Percentiles rank a stretch among this genome's conserved stretches.
phyloP scores from a whole-genome alignment of 1,140 invertebrate genomes.

The Drosophila arawakana region DNA sequence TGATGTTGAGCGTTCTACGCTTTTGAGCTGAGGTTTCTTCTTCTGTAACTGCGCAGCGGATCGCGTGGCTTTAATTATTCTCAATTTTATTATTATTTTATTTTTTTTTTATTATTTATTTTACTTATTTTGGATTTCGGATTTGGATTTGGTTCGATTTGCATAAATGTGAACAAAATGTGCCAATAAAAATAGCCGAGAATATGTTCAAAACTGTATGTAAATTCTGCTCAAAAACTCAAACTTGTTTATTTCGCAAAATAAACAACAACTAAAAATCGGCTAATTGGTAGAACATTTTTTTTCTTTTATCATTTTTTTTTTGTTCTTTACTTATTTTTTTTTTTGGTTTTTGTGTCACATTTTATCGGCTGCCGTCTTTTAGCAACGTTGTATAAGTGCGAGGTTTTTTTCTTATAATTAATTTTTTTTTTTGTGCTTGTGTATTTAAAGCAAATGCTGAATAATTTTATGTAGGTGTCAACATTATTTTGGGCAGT shows the following conservation, averaged over 20 bases:
- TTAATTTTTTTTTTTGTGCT: background rate
- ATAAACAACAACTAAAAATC: conserved; percentile 60
- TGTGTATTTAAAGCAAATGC: conserved; percentile 12
- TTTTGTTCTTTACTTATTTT: conserved; percentile 18
- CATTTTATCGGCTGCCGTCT: conserved; percentile 48
- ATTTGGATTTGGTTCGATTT: conserved; percentile 56
- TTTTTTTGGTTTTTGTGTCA: conserved; percentile 45
- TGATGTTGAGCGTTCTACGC: conserved; percentile 62
- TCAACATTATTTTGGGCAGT: conserved; percentile 41
- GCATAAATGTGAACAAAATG: conserved; percentile 76
- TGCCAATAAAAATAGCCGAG: conserved; percentile 78
- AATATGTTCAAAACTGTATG: conserved; percentile 70
- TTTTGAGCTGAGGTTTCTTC: conserved; percentile 59
- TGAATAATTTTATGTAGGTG: conserved; percentile 52
- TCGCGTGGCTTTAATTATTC: conserved; percentile 48
- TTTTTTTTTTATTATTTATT: conserved; percentile 6
- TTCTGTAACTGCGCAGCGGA: conserved; percentile 79
- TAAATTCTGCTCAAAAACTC: conserved; percentile 74
- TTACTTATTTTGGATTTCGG: conserved; percentile 30
- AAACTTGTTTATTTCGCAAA: conserved; percentile 81
- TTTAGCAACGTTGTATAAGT: conserved; percentile 47
- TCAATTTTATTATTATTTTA: background rate
- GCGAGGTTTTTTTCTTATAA: conserved; percentile 17
- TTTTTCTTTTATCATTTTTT: conserved; percentile 26
- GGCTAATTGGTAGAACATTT: conserved; percentile 60